Evolutionary conservation across 2,888 invertebrate genomes (phyloP).

Genomic region (Tachina grossa): DNA sequence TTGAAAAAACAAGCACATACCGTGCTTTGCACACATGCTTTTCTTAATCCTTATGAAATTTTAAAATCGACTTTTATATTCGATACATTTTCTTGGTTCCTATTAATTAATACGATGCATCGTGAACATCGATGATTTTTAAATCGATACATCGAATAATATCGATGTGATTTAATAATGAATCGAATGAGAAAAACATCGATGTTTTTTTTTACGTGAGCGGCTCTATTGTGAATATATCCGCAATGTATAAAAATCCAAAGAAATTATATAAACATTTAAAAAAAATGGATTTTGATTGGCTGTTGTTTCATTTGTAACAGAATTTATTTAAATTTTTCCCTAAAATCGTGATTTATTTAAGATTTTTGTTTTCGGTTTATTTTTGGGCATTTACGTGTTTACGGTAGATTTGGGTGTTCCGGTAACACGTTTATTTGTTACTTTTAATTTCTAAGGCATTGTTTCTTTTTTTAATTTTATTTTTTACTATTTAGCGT

Average conservation of each 20-base stretch:
- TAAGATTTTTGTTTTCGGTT: conserved; percentile 42
- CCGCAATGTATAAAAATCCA: background rate
- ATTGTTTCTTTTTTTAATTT: background rate
- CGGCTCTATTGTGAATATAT: no score
- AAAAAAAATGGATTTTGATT: conserved; percentile 39
- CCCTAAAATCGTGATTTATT: conserved; percentile 76
- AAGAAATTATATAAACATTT: background rate
- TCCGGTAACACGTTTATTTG: conserved; percentile 70
- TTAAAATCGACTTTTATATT: no score
- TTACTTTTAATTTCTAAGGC: conserved; percentile 62
- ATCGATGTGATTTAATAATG: no score
- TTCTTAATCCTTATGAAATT: no score
- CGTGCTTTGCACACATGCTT: no score
- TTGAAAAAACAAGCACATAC: no score
- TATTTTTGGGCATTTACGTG: conserved; percentile 59
- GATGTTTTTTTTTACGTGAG: no score
- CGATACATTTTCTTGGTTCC: no score
- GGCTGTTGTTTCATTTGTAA: background rate
- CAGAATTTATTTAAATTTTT: conserved; percentile 67
- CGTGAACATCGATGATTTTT: no score
- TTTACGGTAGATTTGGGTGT: conserved; percentile 68
- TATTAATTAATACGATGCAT: no score
- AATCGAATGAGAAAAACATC: no score
- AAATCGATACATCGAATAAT: no score
- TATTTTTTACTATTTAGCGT: background rate